Base-by-base conservation (phyloP, 2,797 vertebrate species). In the Takifugu rubripes region DNA sequence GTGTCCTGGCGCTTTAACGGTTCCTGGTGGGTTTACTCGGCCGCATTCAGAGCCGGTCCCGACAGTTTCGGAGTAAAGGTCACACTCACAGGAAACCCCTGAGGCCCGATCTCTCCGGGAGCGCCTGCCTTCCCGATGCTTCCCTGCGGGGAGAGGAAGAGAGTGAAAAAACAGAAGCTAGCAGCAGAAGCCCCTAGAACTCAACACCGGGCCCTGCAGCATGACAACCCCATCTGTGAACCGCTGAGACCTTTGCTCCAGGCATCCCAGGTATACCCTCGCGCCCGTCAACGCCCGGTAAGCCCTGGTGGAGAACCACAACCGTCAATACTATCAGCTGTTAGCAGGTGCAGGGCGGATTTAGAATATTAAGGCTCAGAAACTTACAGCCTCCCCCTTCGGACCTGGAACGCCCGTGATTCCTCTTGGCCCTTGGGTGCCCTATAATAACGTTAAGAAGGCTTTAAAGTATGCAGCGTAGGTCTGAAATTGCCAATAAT, bases 241-340 rank as follows among this genome's bases (percentile, higher is more conserved):
- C 3, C 4, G 36, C 36, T 40, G 36, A 14, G 92, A 99, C 97
- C 93, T 98, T 99, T 85, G 87, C 57, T 82, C 95, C 97, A 0
- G 95, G 97, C 92, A 98, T 93, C 75, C 96, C 97, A 78, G 96
- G 96, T 62, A 99, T 98, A 67, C 96, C 97, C 52, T 96, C 95
- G 21, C 92, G 93, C 3, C 93, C 95, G 53, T 96, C 93, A 2
- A 97, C 90, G 42, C 97, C 97, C 0, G 97, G 92, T 75, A 99
- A 90, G 7, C 97, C 97, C 97, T 99, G 64, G 29, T 77, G 6
- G 70, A 31, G 14, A 51, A 59, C 52, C 60, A 0, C 53, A 61
- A n/a, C 44, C n/a, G 21, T 21, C 16, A 6, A 21, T 14, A 63
- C 66, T 58, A 64, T 63, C 2, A 56, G 51, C 21, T n/a, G 4